These are phyloP conservation scores for Sanderia malayensis DNA, from an alignment of 30 jellyfish, hydroid and myxozoan species.

Conservation along the genomic window DNA sequence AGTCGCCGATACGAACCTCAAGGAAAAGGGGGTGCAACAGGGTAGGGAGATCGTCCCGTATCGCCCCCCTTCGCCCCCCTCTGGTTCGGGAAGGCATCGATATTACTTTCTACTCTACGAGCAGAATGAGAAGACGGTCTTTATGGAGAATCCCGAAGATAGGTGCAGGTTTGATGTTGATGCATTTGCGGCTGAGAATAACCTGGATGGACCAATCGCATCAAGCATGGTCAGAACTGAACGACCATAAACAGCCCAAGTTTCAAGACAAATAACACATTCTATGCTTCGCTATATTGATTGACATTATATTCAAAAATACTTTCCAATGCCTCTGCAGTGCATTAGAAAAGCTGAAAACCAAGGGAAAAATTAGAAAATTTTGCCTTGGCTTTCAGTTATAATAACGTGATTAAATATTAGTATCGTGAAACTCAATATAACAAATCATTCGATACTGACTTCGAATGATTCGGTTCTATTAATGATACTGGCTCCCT, in stretches of 20 bases:
- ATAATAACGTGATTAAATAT: too few relatives aligned
- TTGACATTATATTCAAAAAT: too few relatives aligned
- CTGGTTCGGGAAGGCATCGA: constrained; percentile 74
- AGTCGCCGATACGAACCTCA: constrained; percentile 30
- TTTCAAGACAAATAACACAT: too few relatives aligned
- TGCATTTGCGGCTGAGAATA: constrained; percentile 44
- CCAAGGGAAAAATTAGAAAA: too few relatives aligned
- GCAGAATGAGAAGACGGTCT: constrained; percentile 62
- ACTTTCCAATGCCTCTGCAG: too few relatives aligned
- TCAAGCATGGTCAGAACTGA: constrained; percentile 52
- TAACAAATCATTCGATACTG: too few relatives aligned
- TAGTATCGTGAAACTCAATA: too few relatives aligned
- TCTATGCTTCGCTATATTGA: too few relatives aligned
- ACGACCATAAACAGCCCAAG: constrained; percentile 30
- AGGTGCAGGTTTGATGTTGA: constrained; percentile 64
- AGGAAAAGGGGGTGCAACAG: constrained; percentile 4
- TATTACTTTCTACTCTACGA: constrained; percentile 43
- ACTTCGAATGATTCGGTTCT: too few relatives aligned
- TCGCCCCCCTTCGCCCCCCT: constrained; percentile 63
- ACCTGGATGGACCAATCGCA: constrained; percentile 57
- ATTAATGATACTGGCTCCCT: too few relatives aligned
- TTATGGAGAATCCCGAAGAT: constrained; percentile 40
- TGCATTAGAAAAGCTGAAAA: too few relatives aligned
- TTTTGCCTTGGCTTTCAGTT: too few relatives aligned
- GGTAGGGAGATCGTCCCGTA: constrained; percentile 53